Conservation (phyloP, 2,113 vertebrate genomes). For the Archilochus colubris region DNA sequence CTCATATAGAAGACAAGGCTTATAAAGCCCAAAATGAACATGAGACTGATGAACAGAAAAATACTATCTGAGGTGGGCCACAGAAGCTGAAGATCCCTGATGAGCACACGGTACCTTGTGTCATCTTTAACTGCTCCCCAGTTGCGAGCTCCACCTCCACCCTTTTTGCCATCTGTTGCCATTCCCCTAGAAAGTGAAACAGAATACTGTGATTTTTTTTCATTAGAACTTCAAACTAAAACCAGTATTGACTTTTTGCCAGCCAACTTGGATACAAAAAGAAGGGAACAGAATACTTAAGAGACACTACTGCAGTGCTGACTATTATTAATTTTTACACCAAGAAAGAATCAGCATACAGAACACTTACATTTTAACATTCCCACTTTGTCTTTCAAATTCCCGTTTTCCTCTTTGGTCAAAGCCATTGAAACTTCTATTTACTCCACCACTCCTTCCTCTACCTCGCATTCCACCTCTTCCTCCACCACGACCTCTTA, state of each 20-base stretch:
- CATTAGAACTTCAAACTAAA: not conserved
- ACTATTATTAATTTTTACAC: not conserved
- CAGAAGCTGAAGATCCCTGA: not conserved
- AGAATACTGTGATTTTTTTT: not conserved
- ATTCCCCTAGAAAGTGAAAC: constrained; percentile 70
- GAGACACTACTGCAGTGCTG: not conserved
- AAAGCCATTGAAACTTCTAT: constrained; percentile 74
- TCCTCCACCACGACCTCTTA: constrained; percentile 69
- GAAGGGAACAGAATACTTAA: not conserved
- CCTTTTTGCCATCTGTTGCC: constrained; percentile 79
- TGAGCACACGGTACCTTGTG: constrained; percentile 35
- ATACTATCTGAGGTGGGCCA: not conserved
- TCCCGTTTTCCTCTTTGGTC: constrained; percentile 84
- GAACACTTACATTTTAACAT: constrained; percentile 79
- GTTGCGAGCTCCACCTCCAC: constrained; percentile 78
- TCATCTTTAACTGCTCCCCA: constrained; percentile 81
- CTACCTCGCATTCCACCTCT: constrained; percentile 75
- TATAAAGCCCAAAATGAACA: not conserved
- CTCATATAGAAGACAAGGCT: not conserved
- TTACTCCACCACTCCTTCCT: constrained; percentile 76
- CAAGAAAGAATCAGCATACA: not conserved
- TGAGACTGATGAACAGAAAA: not conserved
- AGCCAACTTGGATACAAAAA: not conserved
- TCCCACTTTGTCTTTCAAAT: constrained; percentile 83
- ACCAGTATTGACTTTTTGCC: not conserved